These are phyloP conservation scores for Acleris emargana DNA, from an alignment of 2,888 invertebrate species.

Conservation along the genomic window DNA sequence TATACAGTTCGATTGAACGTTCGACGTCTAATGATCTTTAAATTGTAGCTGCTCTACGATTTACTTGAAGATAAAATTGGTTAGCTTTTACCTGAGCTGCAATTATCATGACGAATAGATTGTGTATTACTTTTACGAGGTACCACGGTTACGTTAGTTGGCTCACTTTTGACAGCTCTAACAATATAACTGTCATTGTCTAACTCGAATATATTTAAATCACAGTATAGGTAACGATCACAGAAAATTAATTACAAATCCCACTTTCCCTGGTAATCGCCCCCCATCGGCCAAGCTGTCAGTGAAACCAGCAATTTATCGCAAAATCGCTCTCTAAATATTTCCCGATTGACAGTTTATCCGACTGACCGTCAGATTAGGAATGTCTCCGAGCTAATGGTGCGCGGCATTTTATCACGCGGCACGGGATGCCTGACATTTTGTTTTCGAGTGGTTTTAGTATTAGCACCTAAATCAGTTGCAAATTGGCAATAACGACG, in stretches of 20 bases:
- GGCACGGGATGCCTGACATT: constrained; percentile 20
- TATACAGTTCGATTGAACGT: constrained; percentile 7
- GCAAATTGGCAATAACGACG: no score
- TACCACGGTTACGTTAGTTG: no score
- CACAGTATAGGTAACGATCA: background rate
- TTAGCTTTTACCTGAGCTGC: constrained; percentile 13
- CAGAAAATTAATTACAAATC: constrained; percentile 1
- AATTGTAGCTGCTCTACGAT: constrained; percentile 34
- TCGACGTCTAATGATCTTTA: constrained; percentile 18
- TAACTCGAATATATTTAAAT: background rate
- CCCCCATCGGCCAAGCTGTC: constrained; percentile 10
- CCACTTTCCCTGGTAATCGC: background rate
- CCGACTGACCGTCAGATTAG: constrained; percentile 46
- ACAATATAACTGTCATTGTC: no score
- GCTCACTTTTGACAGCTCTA: no score
- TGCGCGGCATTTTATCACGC: constrained; percentile 56
- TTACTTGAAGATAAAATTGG: constrained; percentile 23
- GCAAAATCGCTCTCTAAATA: constrained; percentile 52
- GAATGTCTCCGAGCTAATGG: constrained; percentile 53
- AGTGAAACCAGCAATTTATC: constrained; percentile 40
- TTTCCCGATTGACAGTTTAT: constrained; percentile 53
- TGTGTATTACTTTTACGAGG: no score
- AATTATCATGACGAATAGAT: background rate
- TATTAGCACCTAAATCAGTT: constrained; percentile 6
- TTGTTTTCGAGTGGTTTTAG: constrained; percentile 22